A percentile compares a stretch with the other conserved stretches of the same genome.
phyloP scores from a whole-genome alignment of 2,888 invertebrate genomes.

The Nemotelus nigrinus region DNA sequence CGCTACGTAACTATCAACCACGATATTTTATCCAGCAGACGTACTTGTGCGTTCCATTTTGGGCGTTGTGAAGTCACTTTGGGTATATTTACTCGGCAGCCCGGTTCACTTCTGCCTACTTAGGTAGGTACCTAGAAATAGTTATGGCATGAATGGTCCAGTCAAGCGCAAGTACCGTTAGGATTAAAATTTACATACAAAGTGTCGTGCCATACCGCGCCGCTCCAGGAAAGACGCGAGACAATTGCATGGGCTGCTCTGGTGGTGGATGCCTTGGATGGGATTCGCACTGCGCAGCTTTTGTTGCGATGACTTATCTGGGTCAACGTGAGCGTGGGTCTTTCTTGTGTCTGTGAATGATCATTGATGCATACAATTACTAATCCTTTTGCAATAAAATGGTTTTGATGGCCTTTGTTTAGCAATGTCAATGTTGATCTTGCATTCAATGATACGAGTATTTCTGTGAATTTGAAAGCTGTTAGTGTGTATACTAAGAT shows the following conservation, averaged over 20 bases:
- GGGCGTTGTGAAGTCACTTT: neutral
- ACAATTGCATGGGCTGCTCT: neutral
- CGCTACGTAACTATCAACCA: neutral
- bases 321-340: constrained; percentile 27
- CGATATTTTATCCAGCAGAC: neutral
- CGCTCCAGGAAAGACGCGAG: neutral
- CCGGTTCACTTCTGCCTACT: no score
- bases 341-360: neutral
- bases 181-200: constrained; percentile 40
- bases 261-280: neutral
- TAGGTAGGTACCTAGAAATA: constrained; percentile 10
- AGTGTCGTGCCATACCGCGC: constrained; percentile 35
- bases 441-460: no score
- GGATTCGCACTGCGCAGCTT: neutral
- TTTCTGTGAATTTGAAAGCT: no score
- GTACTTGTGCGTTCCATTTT: neutral
- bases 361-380: neutral
- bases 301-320: constrained; percentile 23
- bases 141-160: constrained; percentile 32
- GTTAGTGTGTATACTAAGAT: no score
- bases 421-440: no score
- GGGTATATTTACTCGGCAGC: neutral
- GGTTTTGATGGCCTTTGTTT: no score
- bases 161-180: constrained; percentile 42
- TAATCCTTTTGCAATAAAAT: neutral